These are phyloP conservation scores for Mnemiopsis leidyi DNA, from an alignment of 37 sponge, comb jelly and placozoan genomes.

Conservation along the genomic window DNA sequence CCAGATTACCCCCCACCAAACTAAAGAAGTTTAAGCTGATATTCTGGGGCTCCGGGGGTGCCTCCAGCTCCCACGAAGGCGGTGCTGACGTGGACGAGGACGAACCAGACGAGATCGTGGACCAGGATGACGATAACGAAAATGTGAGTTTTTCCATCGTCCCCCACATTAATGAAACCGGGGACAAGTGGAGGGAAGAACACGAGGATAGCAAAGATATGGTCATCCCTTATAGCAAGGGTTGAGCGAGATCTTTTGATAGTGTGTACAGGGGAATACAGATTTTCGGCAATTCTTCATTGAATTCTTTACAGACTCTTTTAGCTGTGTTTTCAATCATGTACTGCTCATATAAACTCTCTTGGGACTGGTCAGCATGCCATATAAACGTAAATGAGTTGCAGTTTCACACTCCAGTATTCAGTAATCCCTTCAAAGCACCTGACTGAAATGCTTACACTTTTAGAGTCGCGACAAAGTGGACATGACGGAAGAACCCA, in stretches of 20 bases:
- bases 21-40: constrained; percentile 29
- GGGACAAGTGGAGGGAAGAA: not conserved
- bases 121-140: not conserved
- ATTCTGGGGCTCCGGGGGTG: constrained; percentile 8
- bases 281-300: not conserved
- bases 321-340: not conserved
- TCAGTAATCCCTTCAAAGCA: not conserved
- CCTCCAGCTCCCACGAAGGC: not conserved
- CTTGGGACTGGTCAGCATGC: not conserved
- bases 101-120: not conserved
- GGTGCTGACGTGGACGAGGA: not conserved
- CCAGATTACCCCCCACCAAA: not conserved
- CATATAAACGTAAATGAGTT: not conserved
- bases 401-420: not conserved
- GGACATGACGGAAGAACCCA: not conserved
- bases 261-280: not conserved
- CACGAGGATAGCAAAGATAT: not conserved
- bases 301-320: not conserved
- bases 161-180: not conserved
- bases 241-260: not conserved
- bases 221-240: not conserved
- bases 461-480: not conserved
- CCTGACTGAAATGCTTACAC: not conserved
- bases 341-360: not conserved
- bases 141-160: not conserved